Percentiles rank a stretch among this genome's conserved stretches.
Conservation (phyloP, 1,140 invertebrate species). For the Bombus difficillimus region DNA sequence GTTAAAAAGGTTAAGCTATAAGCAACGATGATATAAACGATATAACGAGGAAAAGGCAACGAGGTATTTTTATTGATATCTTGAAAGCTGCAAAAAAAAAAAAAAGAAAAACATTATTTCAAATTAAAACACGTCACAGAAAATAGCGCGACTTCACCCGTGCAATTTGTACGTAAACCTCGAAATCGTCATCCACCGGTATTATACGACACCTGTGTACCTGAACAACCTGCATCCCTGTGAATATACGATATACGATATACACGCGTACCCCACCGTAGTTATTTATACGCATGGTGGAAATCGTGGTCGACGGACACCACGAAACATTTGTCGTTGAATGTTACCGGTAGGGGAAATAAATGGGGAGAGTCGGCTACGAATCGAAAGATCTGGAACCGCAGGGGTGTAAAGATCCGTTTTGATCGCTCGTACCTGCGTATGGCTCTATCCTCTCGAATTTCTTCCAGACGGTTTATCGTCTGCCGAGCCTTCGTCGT, state of each 20-base stretch:
- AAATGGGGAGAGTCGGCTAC: neutral
- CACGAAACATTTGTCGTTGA: neutral
- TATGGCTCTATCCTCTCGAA: constrained; percentile 10
- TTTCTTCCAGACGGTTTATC: neutral
- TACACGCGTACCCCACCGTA: neutral
- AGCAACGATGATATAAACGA: no score
- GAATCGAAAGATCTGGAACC: neutral
- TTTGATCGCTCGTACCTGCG: constrained; percentile 31
- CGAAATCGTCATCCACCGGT: neutral
- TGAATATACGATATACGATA: neutral
- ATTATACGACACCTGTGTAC: neutral
- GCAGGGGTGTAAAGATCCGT: neutral
- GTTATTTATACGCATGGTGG: constrained; percentile 13
- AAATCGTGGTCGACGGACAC: constrained; percentile 2
- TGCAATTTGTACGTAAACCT: neutral
- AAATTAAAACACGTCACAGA: neutral
- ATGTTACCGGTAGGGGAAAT: neutral
- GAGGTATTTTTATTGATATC: neutral
- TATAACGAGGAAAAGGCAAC: no score
- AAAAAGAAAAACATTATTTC: neutral
- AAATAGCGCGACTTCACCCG: neutral
- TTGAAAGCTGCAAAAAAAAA: no score
- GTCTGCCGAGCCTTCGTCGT: neutral
- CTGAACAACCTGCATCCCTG: neutral
- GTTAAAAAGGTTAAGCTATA: no score